Percentiles rank a stretch among this genome's conserved stretches.
Conservation (phyloP, 2,888 invertebrate species). For the Acleris cristana region DNA sequence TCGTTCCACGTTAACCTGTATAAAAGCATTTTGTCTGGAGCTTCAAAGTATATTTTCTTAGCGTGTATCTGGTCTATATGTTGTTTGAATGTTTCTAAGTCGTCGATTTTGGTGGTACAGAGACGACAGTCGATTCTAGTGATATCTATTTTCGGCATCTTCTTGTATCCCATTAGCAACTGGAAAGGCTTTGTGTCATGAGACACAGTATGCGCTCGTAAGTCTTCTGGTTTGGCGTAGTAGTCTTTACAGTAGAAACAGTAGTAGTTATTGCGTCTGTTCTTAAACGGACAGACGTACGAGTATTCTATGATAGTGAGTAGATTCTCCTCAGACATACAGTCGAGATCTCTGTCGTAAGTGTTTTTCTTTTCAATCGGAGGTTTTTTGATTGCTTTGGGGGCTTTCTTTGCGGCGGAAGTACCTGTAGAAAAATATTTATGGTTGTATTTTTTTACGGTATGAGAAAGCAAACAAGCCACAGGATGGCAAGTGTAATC, state of each 20-base stretch:
- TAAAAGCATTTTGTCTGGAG: constrained; percentile 69
- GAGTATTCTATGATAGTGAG: constrained; percentile 75
- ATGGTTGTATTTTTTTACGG: too few species aligned
- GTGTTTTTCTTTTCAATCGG: constrained; percentile 68
- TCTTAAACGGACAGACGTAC: constrained; percentile 75
- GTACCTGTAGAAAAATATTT: constrained; percentile 48
- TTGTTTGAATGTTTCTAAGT: constrained; percentile 65
- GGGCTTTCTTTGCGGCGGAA: constrained; percentile 43
- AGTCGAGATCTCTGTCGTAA: constrained; percentile 71
- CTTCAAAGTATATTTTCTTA: constrained; percentile 75
- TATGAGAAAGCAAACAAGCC: too few species aligned
- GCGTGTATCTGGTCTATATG: constrained; percentile 70
- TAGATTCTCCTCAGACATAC: constrained; percentile 76
- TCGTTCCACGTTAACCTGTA: constrained; percentile 75
- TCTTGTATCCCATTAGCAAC: constrained; percentile 72
- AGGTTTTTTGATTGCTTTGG: constrained; percentile 55
- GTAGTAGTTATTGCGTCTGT: constrained; percentile 73
- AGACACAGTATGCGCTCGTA: constrained; percentile 69
- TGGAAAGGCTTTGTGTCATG: constrained; percentile 78
- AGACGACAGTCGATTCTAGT: constrained; percentile 72
- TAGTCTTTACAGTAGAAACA: constrained; percentile 79
- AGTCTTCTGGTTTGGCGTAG: constrained; percentile 72
- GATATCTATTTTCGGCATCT: constrained; percentile 76
- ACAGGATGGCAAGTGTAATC: too few species aligned
- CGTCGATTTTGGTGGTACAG: constrained; percentile 66